Evolutionary conservation across 2,797 vertebrate species (phyloP), one percentile per base, ranked within the genome.

Genomic region (Labroides dimidiatus): DNA sequence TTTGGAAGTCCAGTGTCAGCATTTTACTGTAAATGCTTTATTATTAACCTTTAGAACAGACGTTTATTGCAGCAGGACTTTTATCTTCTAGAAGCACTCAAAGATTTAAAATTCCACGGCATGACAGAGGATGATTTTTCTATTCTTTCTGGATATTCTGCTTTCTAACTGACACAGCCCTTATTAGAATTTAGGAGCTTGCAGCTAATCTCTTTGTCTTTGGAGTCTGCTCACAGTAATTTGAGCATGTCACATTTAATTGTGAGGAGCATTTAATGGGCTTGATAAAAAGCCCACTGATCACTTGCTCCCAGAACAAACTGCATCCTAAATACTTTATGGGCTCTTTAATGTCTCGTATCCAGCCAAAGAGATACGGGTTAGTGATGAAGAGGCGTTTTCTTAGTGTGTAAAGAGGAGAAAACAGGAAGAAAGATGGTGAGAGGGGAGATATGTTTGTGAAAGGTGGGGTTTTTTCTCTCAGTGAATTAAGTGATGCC

Each of bases 271-370:
- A 76, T 87, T 92, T 91, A 91, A 90, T 85, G 77, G 83, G 84
- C 84, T 88, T 90, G 88, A 91, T 92, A 89, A 93, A 93, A 93
- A 81, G 67, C 47, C 65, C 52, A 51, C 77, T 84, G 86, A 90
- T 87, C 86, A 81, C 87, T 91, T 82, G 82, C 80, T 88, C 84
- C 74, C 58, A 17, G 80, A 75, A 89, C 79, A 91, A 91, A 90
- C 82, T 76, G 73, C 81, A 81, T 78, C 80, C 87, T 90, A 91
- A 92, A 91, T 81, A 77, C 80, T 90, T 91, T 90, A 92, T 87
- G 68, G 75, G 84, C 70, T 77, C 84, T 90, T 92, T 89, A 93
- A 91, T 77, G 88, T 84, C 83, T 81, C 19, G 73, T 80, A 75
- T 82, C 60, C 56, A 61, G 75, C 62, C 2, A 33, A 24, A 58